Percentiles rank a stretch among this genome's conserved stretches.
Evolutionary conservation across 2,888 invertebrate species (phyloP).

Genomic region (Pollenia angustigena): DNA sequence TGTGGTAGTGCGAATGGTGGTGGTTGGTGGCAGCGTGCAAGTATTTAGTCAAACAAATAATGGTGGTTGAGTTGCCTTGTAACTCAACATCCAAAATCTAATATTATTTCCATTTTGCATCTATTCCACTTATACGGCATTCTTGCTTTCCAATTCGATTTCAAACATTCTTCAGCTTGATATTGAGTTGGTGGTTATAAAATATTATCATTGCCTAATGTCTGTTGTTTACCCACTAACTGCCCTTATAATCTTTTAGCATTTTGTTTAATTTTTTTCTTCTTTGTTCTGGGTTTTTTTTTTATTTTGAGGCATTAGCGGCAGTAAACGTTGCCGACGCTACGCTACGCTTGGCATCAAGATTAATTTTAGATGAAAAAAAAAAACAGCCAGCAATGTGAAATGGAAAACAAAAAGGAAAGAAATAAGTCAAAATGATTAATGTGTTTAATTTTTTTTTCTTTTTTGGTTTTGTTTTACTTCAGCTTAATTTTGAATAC

Average conservation of each 20-base stretch:
- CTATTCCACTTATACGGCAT: not conserved
- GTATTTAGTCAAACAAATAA: slow-evolving; percentile 22
- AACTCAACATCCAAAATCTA: slow-evolving; percentile 20
- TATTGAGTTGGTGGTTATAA: slow-evolving; percentile 54
- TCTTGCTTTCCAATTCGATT: slow-evolving; percentile 55
- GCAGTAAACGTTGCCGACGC: slow-evolving; percentile 75
- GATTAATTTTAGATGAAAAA: slow-evolving; percentile 82
- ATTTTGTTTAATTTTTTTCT: slow-evolving; percentile 34
- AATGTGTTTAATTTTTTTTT: slow-evolving; percentile 78
- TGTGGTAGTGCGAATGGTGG: slow-evolving; percentile 16
- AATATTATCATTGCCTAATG: slow-evolving; percentile 69
- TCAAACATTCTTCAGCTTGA: slow-evolving; percentile 16
- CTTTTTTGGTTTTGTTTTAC: slow-evolving; percentile 59
- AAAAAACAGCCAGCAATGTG: slow-evolving; percentile 49
- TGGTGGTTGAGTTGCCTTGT: slow-evolving; percentile 28
- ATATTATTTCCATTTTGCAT: slow-evolving; percentile 22
- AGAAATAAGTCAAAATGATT: slow-evolving; percentile 83
- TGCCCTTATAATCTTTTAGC: slow-evolving; percentile 70
- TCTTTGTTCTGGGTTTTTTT: slow-evolving; percentile 11
- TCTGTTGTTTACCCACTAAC: slow-evolving; percentile 65
- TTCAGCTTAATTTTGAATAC: slow-evolving; percentile 66
- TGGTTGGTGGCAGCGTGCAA: not conserved
- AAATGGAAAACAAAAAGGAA: slow-evolving; percentile 76
- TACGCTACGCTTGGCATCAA: slow-evolving; percentile 80
- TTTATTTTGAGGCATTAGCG: slow-evolving; percentile 43